Percentiles rank a stretch among this genome's conserved stretches.
These are phyloP conservation scores for Ahaetulla prasina DNA, from an alignment of 2,113 vertebrate genomes.

Conservation along the genomic window DNA sequence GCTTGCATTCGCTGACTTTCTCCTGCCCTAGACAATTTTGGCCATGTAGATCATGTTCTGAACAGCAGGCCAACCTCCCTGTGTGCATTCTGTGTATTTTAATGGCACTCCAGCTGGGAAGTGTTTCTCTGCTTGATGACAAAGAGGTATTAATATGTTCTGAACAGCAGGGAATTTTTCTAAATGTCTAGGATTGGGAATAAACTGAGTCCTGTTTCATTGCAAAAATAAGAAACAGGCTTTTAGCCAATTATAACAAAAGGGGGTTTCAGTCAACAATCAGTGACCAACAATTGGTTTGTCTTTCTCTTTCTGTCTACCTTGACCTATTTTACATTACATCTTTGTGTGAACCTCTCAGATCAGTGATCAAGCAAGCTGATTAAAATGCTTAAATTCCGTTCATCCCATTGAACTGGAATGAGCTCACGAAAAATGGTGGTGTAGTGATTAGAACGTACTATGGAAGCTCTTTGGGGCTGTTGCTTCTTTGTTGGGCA, in stretches of 20 bases:
- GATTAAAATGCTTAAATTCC: not conserved
- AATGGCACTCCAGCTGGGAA: not conserved
- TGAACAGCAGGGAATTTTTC: not conserved
- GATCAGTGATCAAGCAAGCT: not conserved
- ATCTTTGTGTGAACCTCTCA: not conserved
- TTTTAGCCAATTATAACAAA: not conserved
- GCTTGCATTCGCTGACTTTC: not conserved
- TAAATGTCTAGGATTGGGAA: not conserved
- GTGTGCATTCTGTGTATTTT: not conserved
- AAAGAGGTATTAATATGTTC: not conserved
- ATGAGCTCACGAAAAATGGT: not conserved
- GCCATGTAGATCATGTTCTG: not conserved
- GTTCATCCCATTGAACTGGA: not conserved
- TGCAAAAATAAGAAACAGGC: not conserved
- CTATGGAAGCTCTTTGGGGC: not conserved
- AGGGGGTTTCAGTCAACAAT: not conserved
- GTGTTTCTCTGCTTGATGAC: not conserved
- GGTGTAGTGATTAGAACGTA: not conserved
- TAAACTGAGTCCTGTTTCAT: not conserved
- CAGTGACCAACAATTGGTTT: not conserved
- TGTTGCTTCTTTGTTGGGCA: not conserved
- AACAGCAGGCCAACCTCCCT: not conserved
- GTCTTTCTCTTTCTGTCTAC: not conserved
- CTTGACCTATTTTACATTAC: not conserved
- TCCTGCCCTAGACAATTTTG: not conserved